Conservation (phyloP, 2,113 vertebrate genomes). For the Eulemur macaco region DNA sequence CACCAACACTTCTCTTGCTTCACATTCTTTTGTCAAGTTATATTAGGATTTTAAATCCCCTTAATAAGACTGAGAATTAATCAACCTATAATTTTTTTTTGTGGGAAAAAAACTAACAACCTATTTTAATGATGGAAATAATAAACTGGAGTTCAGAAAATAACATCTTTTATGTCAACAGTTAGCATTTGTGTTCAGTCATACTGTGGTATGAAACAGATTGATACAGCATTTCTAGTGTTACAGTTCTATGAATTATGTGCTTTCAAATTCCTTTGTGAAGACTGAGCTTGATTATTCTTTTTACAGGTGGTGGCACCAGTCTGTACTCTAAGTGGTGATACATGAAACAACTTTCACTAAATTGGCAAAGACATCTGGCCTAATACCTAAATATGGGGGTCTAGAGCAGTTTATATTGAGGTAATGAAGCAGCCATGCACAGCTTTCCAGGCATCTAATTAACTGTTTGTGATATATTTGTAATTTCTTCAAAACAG, state of each 20-base stretch:
- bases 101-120: not conserved
- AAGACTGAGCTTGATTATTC: not conserved
- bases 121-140: not conserved
- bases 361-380: slow-evolving; percentile 10
- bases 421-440: not conserved
- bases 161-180: not conserved
- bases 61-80: not conserved
- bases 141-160: not conserved
- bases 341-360: slow-evolving; percentile 13
- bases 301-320: not conserved
- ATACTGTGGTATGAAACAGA: not conserved
- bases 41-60: not conserved
- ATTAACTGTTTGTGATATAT: not conserved
- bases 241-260: not conserved
- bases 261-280: not conserved
- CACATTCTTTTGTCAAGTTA: not conserved
- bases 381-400: not conserved
- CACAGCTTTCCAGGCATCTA: not conserved
- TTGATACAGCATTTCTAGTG: not conserved
- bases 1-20: not conserved
- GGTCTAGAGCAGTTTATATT: not conserved
- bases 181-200: not conserved
- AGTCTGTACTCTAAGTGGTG: not conserved
- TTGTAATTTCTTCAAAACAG: slow-evolving; percentile 6
- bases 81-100: not conserved